Conservation (phyloP, 2,797 vertebrate genomes). For the Hemitrygon akajei region DNA sequence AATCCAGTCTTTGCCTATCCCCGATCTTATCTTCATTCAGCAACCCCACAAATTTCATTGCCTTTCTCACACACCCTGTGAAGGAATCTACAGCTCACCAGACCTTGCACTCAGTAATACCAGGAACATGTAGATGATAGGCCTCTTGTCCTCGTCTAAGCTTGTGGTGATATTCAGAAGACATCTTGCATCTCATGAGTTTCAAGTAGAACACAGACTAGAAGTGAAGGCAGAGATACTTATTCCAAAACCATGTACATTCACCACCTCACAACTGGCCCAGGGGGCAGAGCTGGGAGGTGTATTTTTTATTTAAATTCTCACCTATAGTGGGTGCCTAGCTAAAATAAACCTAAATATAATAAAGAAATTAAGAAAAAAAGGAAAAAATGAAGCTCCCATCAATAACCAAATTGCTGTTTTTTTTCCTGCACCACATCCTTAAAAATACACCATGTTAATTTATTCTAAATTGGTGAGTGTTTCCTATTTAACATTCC, state of each 20-base stretch:
- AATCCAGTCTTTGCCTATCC: too few species aligned
- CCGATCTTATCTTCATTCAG: too few species aligned
- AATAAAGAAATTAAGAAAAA: background rate
- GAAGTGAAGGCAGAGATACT: background rate
- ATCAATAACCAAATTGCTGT: background rate
- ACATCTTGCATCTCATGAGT: background rate
- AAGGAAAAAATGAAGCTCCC: background rate
- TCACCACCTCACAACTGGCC: background rate
- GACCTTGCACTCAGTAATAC: too few species aligned
- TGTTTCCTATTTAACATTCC: background rate
- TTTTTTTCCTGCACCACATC: background rate
- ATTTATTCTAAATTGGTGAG: constrained; percentile 9
- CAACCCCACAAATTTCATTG: too few species aligned
- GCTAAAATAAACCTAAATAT: background rate
- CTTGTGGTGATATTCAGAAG: background rate
- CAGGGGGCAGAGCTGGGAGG: background rate
- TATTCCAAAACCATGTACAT: background rate
- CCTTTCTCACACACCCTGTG: too few species aligned
- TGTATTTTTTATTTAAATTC: background rate
- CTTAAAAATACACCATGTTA: background rate
- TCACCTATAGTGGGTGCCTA: background rate
- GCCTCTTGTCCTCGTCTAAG: background rate
- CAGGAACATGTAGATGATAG: background rate
- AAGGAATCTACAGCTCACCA: too few species aligned
- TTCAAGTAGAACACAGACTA: background rate